Evolutionary conservation across 2,113 vertebrate genomes (phyloP), one percentile per base, ranked within the genome.

Genomic region (Corydoras maculifer): DNA sequence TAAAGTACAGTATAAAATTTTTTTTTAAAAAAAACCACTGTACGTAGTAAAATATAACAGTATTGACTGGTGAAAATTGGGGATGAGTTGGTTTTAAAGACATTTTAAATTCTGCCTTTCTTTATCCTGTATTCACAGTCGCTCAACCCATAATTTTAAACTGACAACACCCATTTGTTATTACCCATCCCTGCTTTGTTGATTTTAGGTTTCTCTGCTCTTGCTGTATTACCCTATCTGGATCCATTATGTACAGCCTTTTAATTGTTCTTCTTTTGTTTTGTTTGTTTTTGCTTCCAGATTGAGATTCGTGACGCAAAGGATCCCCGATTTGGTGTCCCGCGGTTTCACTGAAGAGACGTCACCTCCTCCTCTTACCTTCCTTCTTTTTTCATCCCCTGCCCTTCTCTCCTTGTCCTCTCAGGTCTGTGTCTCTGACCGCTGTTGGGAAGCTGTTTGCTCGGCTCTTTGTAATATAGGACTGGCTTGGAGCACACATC

Each of bases 251-350:
- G 35, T 59, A 11, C 25, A 53, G 49, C 50, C 48, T 61, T 49
- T 25, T 62, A 64, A 61, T 62, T 15, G 25, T 4, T 54, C 58
- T 25, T 65, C 43, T 32, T 72, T n/a, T 65, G 25, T 72, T 58
- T 9, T 57, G 15, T 53, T 57, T 48, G 2, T 49, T 43, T 43
- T 43, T 8, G 4, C 35, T 62, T 80, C 31, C 76, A 88, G 87
- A 87, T 87, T 83, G 85, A 87, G 78, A 85, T 85, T 75, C 83
- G 80, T 62, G 85, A 87, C 71, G 69, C 61, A 15, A 85, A 78
- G 62, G 84, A 84, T 64, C 77, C 77, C 48, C 77, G 80, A 74
- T 87, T 78, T 51, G 78, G 72, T 69, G 74, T 86, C 63, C 87
- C 82, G 68, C 76, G 82, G 74, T 86, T 84, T 79, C 84, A 82